Conservation (phyloP, 2,888 invertebrate species). For the Tetranychus piercei region DNA sequence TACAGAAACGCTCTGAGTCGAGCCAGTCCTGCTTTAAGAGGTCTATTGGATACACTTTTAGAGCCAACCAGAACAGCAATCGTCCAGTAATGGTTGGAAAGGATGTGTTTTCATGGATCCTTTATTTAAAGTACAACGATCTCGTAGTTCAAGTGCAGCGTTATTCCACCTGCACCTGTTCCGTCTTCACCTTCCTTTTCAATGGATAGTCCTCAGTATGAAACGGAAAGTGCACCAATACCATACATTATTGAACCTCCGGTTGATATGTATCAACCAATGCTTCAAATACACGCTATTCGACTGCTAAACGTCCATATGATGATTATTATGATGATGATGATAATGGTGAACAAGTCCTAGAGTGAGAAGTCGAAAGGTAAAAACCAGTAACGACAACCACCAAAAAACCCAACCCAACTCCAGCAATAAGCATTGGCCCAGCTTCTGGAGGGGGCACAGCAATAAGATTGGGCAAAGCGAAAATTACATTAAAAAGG, state of each 20-base stretch:
- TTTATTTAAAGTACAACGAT: background rate
- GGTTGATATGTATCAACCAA: background rate
- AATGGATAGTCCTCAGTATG: background rate
- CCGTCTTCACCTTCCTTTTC: background rate
- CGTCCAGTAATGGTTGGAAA: conserved; percentile 4
- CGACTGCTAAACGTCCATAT: background rate
- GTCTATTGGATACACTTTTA: background rate
- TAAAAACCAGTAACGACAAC: background rate
- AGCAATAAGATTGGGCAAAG: conserved; percentile 2
- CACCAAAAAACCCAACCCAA: background rate
- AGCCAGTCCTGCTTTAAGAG: background rate
- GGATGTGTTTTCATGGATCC: conserved; percentile 8
- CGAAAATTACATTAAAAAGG: conserved; percentile 4
- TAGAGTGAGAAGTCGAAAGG: background rate
- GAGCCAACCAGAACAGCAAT: background rate
- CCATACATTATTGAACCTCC: conserved; percentile 4
- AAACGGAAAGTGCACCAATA: conserved; percentile 6
- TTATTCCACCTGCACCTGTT: background rate
- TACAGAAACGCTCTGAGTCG: conserved; percentile 6
- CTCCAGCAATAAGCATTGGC: conserved; percentile 4
- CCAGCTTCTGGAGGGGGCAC: background rate
- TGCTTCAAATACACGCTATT: background rate
- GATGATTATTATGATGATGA: conserved; percentile 2
- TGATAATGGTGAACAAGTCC: background rate
- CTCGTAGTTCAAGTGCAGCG: background rate